Percentiles rank a stretch among this genome's conserved stretches.
Conservation (phyloP, 2,888 invertebrate genomes). For the Melikaiella ostensackeni region DNA sequence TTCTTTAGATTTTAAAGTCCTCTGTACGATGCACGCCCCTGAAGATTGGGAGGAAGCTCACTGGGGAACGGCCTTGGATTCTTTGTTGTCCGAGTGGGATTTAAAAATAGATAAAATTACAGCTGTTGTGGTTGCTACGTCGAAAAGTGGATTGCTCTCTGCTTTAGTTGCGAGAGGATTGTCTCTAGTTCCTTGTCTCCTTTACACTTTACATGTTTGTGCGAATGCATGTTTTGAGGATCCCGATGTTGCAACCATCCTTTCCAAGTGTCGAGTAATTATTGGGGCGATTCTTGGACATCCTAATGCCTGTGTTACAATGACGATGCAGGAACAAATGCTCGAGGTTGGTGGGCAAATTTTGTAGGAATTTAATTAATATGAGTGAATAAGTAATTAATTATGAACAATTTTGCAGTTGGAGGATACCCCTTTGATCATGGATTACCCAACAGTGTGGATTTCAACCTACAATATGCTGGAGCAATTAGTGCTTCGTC, state of each 20-base stretch:
- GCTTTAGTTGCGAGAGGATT: slow-evolving; percentile 72
- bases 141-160: slow-evolving; percentile 67
- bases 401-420: slow-evolving; percentile 58
- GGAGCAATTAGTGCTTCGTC: slow-evolving; percentile 74
- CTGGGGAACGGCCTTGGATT: slow-evolving; percentile 75
- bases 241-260: slow-evolving; percentile 70
- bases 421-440: slow-evolving; percentile 69
- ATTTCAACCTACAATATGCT: slow-evolving; percentile 78
- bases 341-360: slow-evolving; percentile 62
- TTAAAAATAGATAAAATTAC: slow-evolving; percentile 75
- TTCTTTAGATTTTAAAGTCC: slow-evolving; percentile 73
- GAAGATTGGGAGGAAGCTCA: slow-evolving; percentile 71
- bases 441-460: slow-evolving; percentile 77
- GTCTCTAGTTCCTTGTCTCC: slow-evolving; percentile 76
- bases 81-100: slow-evolving; percentile 76
- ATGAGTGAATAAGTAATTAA: neutral
- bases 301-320: slow-evolving; percentile 67
- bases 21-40: slow-evolving; percentile 76
- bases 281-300: slow-evolving; percentile 74
- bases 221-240: slow-evolving; percentile 76
- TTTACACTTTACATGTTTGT: slow-evolving; percentile 76
- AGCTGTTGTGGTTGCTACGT: slow-evolving; percentile 75
- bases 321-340: slow-evolving; percentile 75
- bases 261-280: slow-evolving; percentile 74
- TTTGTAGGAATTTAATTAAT: neutral